A percentile compares a stretch with the other conserved stretches of the same genome.
phyloP scores from a whole-genome alignment of 2,113 vertebrate species.

The Ifrita kowaldi region DNA sequence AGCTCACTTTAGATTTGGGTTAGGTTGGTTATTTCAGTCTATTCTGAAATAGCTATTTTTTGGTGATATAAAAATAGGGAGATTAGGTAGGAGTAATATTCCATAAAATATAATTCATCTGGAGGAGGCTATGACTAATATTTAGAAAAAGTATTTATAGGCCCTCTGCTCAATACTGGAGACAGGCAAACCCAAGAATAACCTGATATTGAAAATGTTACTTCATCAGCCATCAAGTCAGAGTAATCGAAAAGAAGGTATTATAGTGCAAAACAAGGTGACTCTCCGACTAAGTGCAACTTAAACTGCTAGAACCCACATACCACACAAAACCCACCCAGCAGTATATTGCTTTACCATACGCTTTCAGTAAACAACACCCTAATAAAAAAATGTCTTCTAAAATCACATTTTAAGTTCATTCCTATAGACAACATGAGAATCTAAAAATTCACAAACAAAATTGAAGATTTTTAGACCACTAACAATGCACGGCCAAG shows the following conservation, averaged over 20 bases:
- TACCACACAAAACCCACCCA: not conserved
- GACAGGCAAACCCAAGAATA: constrained; percentile 6
- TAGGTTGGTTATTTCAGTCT: constrained; percentile 21
- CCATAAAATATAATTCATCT: constrained; percentile 34
- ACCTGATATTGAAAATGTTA: not conserved
- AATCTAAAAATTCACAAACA: not conserved
- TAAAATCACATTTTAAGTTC: not conserved
- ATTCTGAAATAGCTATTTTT: constrained; percentile 1
- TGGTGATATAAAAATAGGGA: constrained; percentile 40
- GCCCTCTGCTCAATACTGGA: not conserved
- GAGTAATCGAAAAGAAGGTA: not conserved
- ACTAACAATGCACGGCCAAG: not conserved
- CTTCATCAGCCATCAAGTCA: not conserved
- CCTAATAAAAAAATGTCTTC: not conserved
- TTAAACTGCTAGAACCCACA: not conserved
- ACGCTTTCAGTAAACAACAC: not conserved
- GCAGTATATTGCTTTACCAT: not conserved
- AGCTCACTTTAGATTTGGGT: not conserved
- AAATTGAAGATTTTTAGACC: not conserved
- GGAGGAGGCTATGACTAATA: constrained; percentile 53
- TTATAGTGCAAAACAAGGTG: not conserved
- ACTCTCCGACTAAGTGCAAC: not conserved
- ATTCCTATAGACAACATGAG: not conserved
- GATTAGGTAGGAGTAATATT: constrained; percentile 49
- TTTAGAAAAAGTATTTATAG: constrained; percentile 43